Evolutionary conservation across 2,113 vertebrate species (phyloP), one percentile per base, ranked within the genome.

Genomic region (Ellobius talpinus): DNA sequence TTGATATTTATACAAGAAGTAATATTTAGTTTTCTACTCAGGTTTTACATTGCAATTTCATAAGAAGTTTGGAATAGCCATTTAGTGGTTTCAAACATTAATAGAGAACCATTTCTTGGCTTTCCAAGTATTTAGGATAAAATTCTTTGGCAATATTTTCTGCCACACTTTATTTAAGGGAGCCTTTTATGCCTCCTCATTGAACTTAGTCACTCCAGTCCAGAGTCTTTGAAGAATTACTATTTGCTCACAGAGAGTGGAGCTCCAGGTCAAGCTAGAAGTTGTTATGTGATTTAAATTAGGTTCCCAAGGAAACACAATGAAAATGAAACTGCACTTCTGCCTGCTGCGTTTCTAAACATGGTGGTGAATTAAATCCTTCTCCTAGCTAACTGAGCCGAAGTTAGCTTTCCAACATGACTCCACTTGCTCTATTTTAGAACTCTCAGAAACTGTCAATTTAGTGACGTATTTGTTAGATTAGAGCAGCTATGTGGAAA

Each of bases 21-120:
- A n/a, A 39, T 63, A 82, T 77, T 94, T 82, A 77, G 90, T 68
- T 90, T 92, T 95, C 31, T 94, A 63, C 66, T 93, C 85, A 63
- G 55, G 95, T 82, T 84, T 87, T 55, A 94, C 36, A 47, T 70
- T 42, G 17, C 2, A 14, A 45, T 95, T 86, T 63, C 29, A 92
- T 45, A 86, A 74, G 52, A 94, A 95, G 74, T 47, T 76, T 50
- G 31, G 78, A 84, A 82, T n/a, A 55, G 42, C 42, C 66, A 88
- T 45, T 42, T 76, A 52, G 52, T 86, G 42, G 47, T 31, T 89
- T 94, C 24, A 58, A 74, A 81, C 96, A 42, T 45, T 91, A 89
- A 91, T 23, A 45, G 26, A n/a, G 91, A 92, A 52, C 55, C 17
- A 94, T 78, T 10, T 90, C 29, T 81, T 68, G 8, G 26, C 36